Conservation (phyloP, 2,888 invertebrate genomes). For the Hypsopygia costalis region DNA sequence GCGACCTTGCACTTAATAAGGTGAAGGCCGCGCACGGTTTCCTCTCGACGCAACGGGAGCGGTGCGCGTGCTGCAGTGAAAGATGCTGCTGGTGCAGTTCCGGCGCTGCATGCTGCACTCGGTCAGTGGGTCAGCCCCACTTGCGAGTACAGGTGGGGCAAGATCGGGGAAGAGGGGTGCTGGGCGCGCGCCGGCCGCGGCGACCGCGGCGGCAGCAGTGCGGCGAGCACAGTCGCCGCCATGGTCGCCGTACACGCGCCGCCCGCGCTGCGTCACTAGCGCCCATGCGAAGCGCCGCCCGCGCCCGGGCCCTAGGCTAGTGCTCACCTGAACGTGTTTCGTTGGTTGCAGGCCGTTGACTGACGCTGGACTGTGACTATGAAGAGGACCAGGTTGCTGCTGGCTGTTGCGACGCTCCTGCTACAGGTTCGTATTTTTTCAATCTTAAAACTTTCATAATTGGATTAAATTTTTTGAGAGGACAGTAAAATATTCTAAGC, state of each 20-base stretch:
- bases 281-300: conserved; percentile 40
- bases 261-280: conserved; percentile 39
- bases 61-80: conserved; percentile 46
- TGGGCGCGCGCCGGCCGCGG: conserved; percentile 21
- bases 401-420: conserved; percentile 69
- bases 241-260: conserved; percentile 43
- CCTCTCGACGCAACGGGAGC: conserved; percentile 66
- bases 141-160: conserved; percentile 24
- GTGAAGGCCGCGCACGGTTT: conserved; percentile 69
- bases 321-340: conserved; percentile 59
- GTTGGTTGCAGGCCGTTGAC: conserved; percentile 70
- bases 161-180: conserved; percentile 18
- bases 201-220: conserved; percentile 24
- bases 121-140: conserved; percentile 75
- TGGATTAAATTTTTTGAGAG: too few species aligned
- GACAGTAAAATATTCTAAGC: too few species aligned
- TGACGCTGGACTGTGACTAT: conserved; percentile 65
- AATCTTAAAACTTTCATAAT: not conserved
- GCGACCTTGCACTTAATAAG: conserved; percentile 64
- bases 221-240: conserved; percentile 30
- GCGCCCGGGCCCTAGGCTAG: conserved; percentile 43
- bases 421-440: conserved; percentile 54
- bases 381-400: conserved; percentile 74
- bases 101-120: conserved; percentile 60
- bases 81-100: conserved; percentile 68